Conservation (phyloP, 2,797 vertebrate genomes). For the Peromyscus eremicus region DNA sequence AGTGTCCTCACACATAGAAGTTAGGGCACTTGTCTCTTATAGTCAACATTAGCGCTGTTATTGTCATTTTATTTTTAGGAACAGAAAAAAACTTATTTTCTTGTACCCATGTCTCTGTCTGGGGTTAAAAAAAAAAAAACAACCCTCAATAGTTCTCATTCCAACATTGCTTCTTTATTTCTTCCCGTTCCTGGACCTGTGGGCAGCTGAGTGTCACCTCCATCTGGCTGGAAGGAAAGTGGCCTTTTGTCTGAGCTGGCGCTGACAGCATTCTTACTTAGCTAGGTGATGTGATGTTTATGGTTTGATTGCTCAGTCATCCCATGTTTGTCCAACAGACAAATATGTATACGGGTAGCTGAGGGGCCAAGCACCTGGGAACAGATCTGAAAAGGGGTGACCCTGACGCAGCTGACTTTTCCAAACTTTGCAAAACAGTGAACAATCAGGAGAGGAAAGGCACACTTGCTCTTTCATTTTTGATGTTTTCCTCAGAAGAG, state of each 20-base stretch:
- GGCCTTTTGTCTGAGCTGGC: conserved; percentile 45
- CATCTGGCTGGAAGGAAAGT: conserved; percentile 5
- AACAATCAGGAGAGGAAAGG: conserved; percentile 28
- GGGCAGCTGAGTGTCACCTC: conserved; percentile 9
- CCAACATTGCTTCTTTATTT: conserved; percentile 22
- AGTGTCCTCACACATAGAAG: background rate
- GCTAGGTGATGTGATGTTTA: background rate
- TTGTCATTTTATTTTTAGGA: conserved; percentile 1
- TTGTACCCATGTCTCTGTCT: conserved; percentile 33
- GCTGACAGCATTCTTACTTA: background rate
- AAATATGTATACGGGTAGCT: conserved; percentile 36
- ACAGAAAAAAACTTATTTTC: conserved; percentile 55
- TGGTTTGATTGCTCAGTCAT: conserved; percentile 17
- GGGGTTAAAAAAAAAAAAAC: background rate
- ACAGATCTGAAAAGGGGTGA: conserved; percentile 24
- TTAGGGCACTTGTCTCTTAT: background rate
- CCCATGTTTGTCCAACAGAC: background rate
- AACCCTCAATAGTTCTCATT: background rate
- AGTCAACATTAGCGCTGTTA: background rate
- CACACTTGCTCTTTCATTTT: conserved; percentile 19
- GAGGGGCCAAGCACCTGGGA: background rate
- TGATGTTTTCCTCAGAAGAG: conserved; percentile 51
- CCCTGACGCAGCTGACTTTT: background rate
- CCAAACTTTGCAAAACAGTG: conserved; percentile 14
- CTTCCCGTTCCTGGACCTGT: conserved; percentile 59